Evolutionary conservation across 2,888 invertebrate species (phyloP).

Genomic region (Dicranocentrus wangi): DNA sequence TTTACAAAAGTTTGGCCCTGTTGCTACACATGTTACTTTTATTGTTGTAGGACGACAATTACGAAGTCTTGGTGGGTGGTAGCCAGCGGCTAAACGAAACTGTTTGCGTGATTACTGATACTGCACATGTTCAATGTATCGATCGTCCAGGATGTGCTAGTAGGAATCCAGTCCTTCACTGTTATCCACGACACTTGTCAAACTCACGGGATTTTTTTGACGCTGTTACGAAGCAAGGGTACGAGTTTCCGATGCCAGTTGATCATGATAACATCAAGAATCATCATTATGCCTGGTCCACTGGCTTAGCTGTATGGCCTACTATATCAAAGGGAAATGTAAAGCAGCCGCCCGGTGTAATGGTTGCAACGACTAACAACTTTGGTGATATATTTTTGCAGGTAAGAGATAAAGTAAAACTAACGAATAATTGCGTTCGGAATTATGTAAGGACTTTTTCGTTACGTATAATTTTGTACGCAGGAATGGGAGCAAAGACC

Average conservation of each 20-base stretch:
- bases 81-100: conserved; percentile 65
- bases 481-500: conserved; percentile 69
- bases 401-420: conserved; percentile 58
- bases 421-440: not conserved
- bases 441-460: not conserved
- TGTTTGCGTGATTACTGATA: conserved; percentile 66
- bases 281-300: conserved; percentile 70
- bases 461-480: not conserved
- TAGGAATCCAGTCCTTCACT: conserved; percentile 66
- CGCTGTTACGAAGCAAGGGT: conserved; percentile 20
- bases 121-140: conserved; percentile 62
- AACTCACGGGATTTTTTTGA: conserved; percentile 63
- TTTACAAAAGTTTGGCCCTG: not conserved
- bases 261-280: conserved; percentile 42
- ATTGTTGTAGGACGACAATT: conserved; percentile 59
- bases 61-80: conserved; percentile 67
- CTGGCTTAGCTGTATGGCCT: conserved; percentile 61
- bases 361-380: conserved; percentile 62
- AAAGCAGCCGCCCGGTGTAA: conserved; percentile 46
- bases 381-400: conserved; percentile 72
- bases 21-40: conserved; percentile 5
- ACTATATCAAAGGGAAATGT: not conserved
- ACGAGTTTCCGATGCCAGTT: conserved; percentile 50
- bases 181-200: conserved; percentile 68
- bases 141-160: conserved; percentile 60